These are phyloP conservation scores for Siniperca obscura DNA, from an alignment of 2,797 vertebrate genomes.

Conservation along the genomic window DNA sequence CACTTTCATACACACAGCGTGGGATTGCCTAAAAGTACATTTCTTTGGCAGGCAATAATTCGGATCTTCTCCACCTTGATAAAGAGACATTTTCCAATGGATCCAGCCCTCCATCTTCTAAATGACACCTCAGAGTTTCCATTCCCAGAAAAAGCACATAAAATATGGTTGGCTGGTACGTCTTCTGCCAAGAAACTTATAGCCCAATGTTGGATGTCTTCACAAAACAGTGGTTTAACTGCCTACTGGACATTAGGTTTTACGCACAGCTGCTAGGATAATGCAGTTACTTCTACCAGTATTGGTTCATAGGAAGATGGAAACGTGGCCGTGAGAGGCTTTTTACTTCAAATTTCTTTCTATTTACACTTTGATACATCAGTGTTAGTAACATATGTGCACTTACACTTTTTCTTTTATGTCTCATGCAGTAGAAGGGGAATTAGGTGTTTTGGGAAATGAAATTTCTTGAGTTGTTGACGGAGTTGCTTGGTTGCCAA, in stretches of 20 bases:
- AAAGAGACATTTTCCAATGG: constrained; percentile 27
- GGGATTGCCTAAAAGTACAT: constrained; percentile 16
- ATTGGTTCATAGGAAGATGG: not conserved
- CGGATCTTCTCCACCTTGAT: constrained; percentile 33
- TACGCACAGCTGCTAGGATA: not conserved
- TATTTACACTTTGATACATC: not conserved
- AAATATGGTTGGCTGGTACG: constrained; percentile 24
- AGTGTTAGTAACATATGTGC: too few species aligned
- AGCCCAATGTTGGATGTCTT: constrained; percentile 1
- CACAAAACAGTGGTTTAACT: constrained; percentile 26
- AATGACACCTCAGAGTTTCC: constrained; percentile 44
- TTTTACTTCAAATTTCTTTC: not conserved
- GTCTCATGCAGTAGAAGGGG: not conserved
- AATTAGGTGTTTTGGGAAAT: not conserved
- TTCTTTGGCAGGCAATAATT: constrained; percentile 40
- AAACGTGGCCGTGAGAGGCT: not conserved
- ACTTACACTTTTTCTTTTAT: not conserved
- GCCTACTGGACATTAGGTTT: constrained; percentile 8
- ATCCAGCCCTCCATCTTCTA: constrained; percentile 36
- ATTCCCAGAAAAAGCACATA: constrained; percentile 14
- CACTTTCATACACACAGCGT: constrained; percentile 26
- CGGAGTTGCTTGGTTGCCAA: not conserved
- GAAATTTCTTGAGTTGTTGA: not conserved
- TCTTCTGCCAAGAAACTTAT: constrained; percentile 31
- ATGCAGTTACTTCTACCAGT: not conserved